phyloP scores from a whole-genome alignment of 2,113 vertebrate genomes.

The Mormyrus lacerda region DNA sequence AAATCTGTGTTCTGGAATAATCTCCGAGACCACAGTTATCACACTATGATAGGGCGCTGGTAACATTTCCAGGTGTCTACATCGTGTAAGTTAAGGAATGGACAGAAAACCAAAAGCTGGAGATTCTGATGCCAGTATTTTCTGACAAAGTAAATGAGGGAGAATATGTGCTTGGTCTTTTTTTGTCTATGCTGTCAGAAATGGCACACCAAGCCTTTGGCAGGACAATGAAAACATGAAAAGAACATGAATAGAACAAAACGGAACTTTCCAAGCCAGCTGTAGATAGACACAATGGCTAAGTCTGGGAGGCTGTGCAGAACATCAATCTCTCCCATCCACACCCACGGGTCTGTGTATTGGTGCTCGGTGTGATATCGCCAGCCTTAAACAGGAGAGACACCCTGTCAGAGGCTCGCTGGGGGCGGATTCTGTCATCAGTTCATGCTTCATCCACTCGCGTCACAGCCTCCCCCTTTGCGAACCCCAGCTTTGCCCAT shows the following conservation, averaged over 20 bases:
- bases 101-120: neutral
- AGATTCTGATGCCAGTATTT: neutral
- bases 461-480: slow-evolving; percentile 48
- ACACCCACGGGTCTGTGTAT: neutral
- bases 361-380: neutral
- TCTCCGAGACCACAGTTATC: neutral
- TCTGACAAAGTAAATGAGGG: neutral
- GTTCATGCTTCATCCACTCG: slow-evolving; percentile 49
- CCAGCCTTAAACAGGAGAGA: neutral
- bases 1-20: neutral
- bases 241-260: neutral
- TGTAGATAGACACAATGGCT: neutral
- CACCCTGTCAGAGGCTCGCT: neutral
- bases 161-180: neutral
- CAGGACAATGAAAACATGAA: neutral
- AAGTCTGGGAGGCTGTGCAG: neutral
- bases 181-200: neutral
- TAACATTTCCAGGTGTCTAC: neutral
- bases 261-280: neutral
- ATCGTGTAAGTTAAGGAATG: neutral
- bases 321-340: neutral
- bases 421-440: slow-evolving; percentile 52
- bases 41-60: neutral
- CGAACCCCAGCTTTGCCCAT: slow-evolving; percentile 47
- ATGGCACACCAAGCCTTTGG: neutral